A percentile compares a stretch with the other conserved stretches of the same genome.
Evolutionary conservation across 2,113 vertebrate species (phyloP).

Genomic region (Leucosticte australis): DNA sequence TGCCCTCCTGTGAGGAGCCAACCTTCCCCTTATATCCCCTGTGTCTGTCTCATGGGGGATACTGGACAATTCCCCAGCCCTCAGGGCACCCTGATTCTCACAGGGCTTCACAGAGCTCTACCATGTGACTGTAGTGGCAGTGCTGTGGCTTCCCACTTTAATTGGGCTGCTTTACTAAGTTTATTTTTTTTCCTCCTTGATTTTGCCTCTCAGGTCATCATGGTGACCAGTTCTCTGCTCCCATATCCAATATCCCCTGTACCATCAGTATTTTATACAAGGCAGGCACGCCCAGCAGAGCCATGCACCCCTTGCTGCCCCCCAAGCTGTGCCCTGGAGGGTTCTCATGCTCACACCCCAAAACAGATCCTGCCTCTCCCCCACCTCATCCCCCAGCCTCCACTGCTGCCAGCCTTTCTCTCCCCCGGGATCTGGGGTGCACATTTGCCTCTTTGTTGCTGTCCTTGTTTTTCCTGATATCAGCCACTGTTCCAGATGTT

Average conservation of each 20-base stretch:
- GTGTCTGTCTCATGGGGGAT: background rate
- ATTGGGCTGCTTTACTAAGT: background rate
- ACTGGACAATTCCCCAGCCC: background rate
- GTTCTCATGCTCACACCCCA: fast-evolving
- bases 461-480: background rate
- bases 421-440: background rate
- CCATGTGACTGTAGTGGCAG: background rate
- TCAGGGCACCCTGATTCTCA: background rate
- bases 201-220: background rate
- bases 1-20: background rate
- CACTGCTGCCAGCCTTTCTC: background rate
- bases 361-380: background rate
- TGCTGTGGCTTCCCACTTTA: background rate
- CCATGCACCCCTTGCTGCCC: fast-evolving
- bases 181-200: background rate
- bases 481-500: background rate
- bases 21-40: too few species aligned
- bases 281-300: background rate
- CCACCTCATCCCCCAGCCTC: background rate
- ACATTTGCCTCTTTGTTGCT: background rate
- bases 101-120: fast-evolving
- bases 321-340: background rate
- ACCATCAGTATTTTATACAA: background rate
- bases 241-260: background rate
- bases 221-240: background rate